Base-by-base conservation (phyloP, 1,140 invertebrate genomes). In the Zaprionus kolodkinae region DNA sequence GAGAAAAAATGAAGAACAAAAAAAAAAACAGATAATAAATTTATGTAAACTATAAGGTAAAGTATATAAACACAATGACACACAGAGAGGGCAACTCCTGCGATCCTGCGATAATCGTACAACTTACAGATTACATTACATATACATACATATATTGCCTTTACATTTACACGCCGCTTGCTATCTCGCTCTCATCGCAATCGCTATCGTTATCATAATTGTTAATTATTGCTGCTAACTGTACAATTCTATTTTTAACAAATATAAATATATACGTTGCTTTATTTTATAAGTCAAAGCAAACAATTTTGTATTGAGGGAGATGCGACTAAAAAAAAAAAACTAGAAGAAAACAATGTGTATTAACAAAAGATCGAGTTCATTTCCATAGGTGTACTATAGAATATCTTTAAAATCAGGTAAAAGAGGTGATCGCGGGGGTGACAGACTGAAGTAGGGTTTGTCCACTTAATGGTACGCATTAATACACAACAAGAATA, bases 261-360 rank as follows among this genome's bases (percentile, higher is more conserved):
- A 60, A 56, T 63, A 36, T 21, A 80, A 50, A 69, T 56, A 78
- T 56, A 78, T 63, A 63, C 72, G 62, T 54, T 79, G 40, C n/a
- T 15, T 15, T 43, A 5, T 43, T 43, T 43, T 15, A 15, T 43
- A 43, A 9, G n/a, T 45, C n/a, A 45, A 45, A 45, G 40, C 40
- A 15, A 45, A 45, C 40, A 15, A 45, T 15, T 45, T 45, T 6
- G 40, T 45, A 45, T 45, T 45, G 40, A 15, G 17, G 17, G 15
- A 50, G 17, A 50, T 25, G 45, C 45, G 15, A 50, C 45, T 21
- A 50, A 21, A 48, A 48, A 48, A 48, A 45, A 48, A 50, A 50
- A 25, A 50, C 45, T 50, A 50, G 45, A 43, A 43, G 45, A 50
- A 50, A 50, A 50, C 45, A 45, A 10, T 25, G 17, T 25, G 17